Evolutionary conservation across 2,888 invertebrate genomes (phyloP), one percentile per base, ranked within the genome.

Genomic region (Margaritifera margaritifera): DNA sequence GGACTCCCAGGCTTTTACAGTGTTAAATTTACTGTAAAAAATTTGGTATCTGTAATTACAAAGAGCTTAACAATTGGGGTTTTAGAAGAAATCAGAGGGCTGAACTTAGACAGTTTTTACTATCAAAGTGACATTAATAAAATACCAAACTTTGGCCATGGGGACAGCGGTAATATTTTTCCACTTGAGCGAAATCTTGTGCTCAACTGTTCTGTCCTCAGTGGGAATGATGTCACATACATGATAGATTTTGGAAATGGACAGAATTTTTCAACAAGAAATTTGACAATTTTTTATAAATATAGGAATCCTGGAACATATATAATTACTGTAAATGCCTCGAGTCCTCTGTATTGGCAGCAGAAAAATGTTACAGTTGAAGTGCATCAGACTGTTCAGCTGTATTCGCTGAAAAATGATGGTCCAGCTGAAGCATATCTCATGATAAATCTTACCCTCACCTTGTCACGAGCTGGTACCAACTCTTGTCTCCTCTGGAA

Each of bases 361-460:
- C 57, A 50, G 3, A 58, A 27, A n/a, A 62, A 31, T 42, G 24
- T 68, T 5, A 61, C 31, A 11, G 67, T 83, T 18, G 57, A 51
- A 1, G 53, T 80, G 20, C 64, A 80, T 25, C 72, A 83, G 57
- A 80, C 79, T 27, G 76, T 81, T 31, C 70, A 72, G 18, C 72
- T 78, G n/a, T 70, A 77, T 57, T 74, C 73, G 19, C 60, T 83
- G 42, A 64, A 61, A 19, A 83, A 83, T 64, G 65, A 79, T 62
- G 83, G 83, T 27, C 83, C 83, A 24, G 69, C 73, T n/a, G 77
- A 77, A 27, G 74, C 83, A 0, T 81, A 75, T 66, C 61, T 67
- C 11, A 67, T 64, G 2, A 72, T 82, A n/a, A 68, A 69, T 19
- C 80, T 82, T 70, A 73, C 67, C 6, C 58, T 81, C 50, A 63